These are phyloP conservation scores for Sciurus niger DNA, from an alignment of 2,113 vertebrate genomes.

Conservation along the genomic window DNA sequence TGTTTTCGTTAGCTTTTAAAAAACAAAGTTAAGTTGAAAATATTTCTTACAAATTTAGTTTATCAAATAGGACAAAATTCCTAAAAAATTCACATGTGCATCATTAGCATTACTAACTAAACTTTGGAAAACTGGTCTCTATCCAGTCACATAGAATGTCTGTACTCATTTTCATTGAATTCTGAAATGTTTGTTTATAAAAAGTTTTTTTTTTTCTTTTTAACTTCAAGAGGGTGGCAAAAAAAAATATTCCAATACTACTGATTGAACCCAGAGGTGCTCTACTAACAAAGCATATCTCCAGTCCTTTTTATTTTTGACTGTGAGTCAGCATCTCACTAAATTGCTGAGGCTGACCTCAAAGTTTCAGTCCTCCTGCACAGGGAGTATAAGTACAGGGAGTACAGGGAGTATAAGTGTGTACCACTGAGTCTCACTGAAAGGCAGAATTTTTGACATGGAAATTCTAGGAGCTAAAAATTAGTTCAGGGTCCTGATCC, in stretches of 20 bases:
- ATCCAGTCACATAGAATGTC: accelerated
- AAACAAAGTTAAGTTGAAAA: background rate
- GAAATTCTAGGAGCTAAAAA: background rate
- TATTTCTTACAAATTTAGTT: background rate
- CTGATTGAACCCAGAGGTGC: too few relatives aligned
- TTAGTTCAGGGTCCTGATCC: background rate
- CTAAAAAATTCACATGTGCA: background rate
- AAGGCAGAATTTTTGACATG: background rate
- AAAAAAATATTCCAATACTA: too few relatives aligned
- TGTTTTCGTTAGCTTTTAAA: background rate
- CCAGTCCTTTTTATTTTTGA: too few relatives aligned
- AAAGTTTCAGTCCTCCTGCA: too few relatives aligned
- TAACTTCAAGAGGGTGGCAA: background rate
- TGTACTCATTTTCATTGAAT: background rate
- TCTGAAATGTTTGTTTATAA: background rate
- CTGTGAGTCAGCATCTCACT: too few relatives aligned
- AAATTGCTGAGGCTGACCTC: too few relatives aligned
- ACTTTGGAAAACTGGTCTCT: background rate
- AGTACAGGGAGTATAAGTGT: too few relatives aligned
- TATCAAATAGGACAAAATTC: background rate
- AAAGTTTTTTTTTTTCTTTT: background rate
- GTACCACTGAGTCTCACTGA: too few relatives aligned
- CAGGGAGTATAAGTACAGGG: too few relatives aligned
- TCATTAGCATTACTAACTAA: background rate
- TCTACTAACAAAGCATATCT: too few relatives aligned